Conservation (phyloP, 2,797 vertebrate genomes). For the Fistularia commersonii region DNA sequence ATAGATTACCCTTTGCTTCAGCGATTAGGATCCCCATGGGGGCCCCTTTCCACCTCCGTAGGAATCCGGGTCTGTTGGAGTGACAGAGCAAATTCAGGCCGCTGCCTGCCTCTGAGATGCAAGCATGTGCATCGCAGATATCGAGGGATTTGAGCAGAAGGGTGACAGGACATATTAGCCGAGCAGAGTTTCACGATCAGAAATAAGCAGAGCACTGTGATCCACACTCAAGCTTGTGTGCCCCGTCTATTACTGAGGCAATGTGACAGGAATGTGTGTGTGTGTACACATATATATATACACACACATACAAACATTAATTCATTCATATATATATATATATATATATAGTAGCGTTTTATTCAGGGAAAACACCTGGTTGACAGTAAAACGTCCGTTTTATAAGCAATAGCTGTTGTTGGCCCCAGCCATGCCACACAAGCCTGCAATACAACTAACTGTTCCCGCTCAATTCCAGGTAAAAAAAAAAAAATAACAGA, state of each 20-base stretch:
- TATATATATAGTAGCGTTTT: too few relatives aligned
- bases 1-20: constrained; percentile 73
- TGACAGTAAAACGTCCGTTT: too few relatives aligned
- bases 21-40: constrained; percentile 67
- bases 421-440: too few relatives aligned
- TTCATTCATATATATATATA: too few relatives aligned
- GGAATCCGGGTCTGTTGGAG: constrained; percentile 49
- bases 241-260: constrained; percentile 12
- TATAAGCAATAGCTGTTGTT: too few relatives aligned
- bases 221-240: constrained; percentile 26
- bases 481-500: too few relatives aligned
- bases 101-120: constrained; percentile 52
- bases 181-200: constrained; percentile 13
- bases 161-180: constrained; percentile 68
- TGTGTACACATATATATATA: too few relatives aligned
- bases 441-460: too few relatives aligned
- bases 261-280: constrained; percentile 1
- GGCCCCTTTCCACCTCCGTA: constrained; percentile 54
- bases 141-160: constrained; percentile 64
- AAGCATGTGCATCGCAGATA: constrained; percentile 48
- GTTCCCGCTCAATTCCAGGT: too few relatives aligned
- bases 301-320: too few relatives aligned
- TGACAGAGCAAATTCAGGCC: constrained; percentile 66
- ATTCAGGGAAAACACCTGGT: too few relatives aligned
- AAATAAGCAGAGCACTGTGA: constrained; percentile 26